Percentiles rank a stretch among this genome's conserved stretches.
These are phyloP conservation scores for Coelinius sp. DNA, from an alignment of 2,888 invertebrate species.

Conservation along the genomic window DNA sequence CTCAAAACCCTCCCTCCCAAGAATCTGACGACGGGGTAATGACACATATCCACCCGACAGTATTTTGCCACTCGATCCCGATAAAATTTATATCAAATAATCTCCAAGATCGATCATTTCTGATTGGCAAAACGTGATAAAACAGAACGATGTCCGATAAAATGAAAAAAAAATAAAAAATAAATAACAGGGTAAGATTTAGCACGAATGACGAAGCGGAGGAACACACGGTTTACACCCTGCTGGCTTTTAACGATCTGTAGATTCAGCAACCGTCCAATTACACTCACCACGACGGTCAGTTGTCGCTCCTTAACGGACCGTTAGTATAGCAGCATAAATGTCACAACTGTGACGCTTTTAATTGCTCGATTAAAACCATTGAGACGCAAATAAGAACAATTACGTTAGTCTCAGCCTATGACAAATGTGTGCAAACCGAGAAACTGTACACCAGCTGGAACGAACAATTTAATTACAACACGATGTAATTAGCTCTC, in stretches of 20 bases:
- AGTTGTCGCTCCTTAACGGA: conserved; percentile 63
- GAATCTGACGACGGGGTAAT: conserved; percentile 43
- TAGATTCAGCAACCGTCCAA: conserved; percentile 64
- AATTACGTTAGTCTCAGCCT: neutral
- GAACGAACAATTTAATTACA: neutral
- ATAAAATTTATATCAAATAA: conserved; percentile 20
- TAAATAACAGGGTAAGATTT: neutral
- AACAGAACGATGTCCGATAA: neutral
- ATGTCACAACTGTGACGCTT: conserved; percentile 54
- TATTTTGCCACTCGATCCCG: conserved; percentile 9
- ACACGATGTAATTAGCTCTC: neutral
- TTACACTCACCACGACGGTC: conserved; percentile 65
- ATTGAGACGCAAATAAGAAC: conserved; percentile 1
- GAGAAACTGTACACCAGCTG: neutral
- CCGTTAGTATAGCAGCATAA: conserved; percentile 66
- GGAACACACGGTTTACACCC: conserved; percentile 45
- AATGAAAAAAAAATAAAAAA: neutral
- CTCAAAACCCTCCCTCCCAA: conserved; percentile 29
- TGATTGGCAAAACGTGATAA: conserved; percentile 1
- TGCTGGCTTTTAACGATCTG: conserved; percentile 64
- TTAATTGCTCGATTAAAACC: conserved; percentile 24
- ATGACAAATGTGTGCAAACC: conserved; percentile 1
- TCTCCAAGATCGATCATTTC: conserved; percentile 11
- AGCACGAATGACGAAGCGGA: conserved; percentile 6
- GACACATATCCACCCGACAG: conserved; percentile 32